A percentile compares a stretch with the other conserved stretches of the same genome.
phyloP scores from a whole-genome alignment of 2,888 invertebrate genomes.

The Trichopoda pennipes region DNA sequence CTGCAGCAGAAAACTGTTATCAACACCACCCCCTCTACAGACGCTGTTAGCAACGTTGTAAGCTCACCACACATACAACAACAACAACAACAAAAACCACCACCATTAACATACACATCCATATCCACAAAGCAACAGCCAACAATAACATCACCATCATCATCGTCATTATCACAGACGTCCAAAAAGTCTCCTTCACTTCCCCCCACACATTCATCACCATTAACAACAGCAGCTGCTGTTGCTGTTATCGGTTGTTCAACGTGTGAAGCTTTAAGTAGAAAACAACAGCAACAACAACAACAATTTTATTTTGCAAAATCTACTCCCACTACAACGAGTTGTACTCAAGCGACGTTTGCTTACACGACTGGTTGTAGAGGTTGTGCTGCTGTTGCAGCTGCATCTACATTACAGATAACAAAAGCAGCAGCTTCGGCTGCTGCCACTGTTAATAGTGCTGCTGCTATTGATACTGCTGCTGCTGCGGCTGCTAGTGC shows the following conservation, averaged over 20 bases:
- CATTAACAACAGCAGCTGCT: constrained; percentile 25
- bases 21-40: constrained; percentile 65
- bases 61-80: constrained; percentile 31
- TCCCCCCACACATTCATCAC: neutral
- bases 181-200: constrained; percentile 9
- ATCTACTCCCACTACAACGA: constrained; percentile 61
- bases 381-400: constrained; percentile 66
- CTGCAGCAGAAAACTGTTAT: constrained; percentile 69
- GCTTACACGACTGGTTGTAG: constrained; percentile 66
- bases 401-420: constrained; percentile 46
- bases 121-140: constrained; percentile 2
- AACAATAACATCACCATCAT: constrained; percentile 20
- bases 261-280: constrained; percentile 63
- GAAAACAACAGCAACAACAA: constrained; percentile 69
- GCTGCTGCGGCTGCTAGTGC: constrained; percentile 66
- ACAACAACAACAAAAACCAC: constrained; percentile 8
- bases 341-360: constrained; percentile 59
- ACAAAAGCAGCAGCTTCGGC: constrained; percentile 50
- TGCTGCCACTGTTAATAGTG: constrained; percentile 44
- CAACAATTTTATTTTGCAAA: constrained; percentile 59
- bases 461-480: constrained; percentile 45
- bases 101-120: neutral
- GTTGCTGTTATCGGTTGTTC: constrained; percentile 62
- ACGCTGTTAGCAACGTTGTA: constrained; percentile 64
- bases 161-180: constrained; percentile 20